Evolutionary conservation across 2,113 vertebrate genomes (phyloP), one percentile per base, ranked within the genome.

Genomic region (Climacteris rufus): DNA sequence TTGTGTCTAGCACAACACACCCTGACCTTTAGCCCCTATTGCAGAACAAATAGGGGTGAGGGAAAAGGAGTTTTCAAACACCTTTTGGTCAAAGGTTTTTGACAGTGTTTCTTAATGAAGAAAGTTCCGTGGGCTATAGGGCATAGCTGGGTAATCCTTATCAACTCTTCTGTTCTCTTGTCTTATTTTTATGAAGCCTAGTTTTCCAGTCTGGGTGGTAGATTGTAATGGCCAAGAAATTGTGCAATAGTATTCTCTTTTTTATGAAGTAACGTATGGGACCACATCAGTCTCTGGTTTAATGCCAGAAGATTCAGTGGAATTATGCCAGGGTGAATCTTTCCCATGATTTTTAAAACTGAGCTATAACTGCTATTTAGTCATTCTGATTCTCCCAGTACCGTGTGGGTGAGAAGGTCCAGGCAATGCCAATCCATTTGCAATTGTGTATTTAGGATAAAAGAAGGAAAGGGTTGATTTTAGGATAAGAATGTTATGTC

Each of bases 281-380:
- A 68, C 37, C 42, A 44, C 22, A 90, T 78, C 57, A 63, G 50
- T 80, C 54, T 53, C 70, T 85, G 87, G 57, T 53, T 93, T 94
- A 65, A 61, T 82, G 71, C 88, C 85, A 61, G 11, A 28, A 64
- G 37, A 59, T 91, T 69, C 45, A 54, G 37, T 94, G 70, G 83
- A 82, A 57, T 89, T 96, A 57, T 45, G 69, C 65, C 42, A 80
- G 49, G 56, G 25, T 85, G 78, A 93, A 85, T 86, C 79, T 94
- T 94, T 90, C 92, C 71, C 50, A 53, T 92, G 90, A 74, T 93
- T 95, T 95, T 94, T 68, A 47, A 63, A 61, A 44, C 24, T 56
- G 61, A 87, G 39, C 74, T 82, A 11, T 56, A 82, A 79, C 74
- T 92, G 60, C 80, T 82, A 53, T 76, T 91, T 40, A 68, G 40